phyloP scores from a whole-genome alignment of 2,888 invertebrate genomes.

The Drosophila parthenogenetica region DNA sequence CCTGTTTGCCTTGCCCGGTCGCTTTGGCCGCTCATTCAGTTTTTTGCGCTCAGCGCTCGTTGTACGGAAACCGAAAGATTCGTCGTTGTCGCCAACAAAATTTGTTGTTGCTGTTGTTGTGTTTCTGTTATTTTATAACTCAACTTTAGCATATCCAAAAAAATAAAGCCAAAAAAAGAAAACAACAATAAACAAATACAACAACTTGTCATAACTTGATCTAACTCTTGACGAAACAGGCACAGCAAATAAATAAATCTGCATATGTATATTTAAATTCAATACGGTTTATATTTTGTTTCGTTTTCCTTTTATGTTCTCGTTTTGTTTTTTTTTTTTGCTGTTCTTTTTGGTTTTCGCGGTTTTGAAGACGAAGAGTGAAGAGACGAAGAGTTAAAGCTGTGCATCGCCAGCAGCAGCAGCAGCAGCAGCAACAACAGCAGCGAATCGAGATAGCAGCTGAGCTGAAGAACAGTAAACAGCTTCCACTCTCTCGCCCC shows the following conservation, averaged over 20 bases:
- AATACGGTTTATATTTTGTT: constrained; percentile 2
- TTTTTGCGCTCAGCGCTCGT: constrained; percentile 79
- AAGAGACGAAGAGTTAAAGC: constrained; percentile 47
- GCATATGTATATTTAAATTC: constrained; percentile 39
- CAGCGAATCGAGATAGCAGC: constrained; percentile 53
- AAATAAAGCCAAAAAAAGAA: constrained; percentile 22
- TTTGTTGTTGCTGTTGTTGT: constrained; percentile 15
- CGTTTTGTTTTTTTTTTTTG: constrained; percentile 22
- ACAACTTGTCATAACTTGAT: constrained; percentile 59
- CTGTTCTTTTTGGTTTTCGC: constrained; percentile 52
- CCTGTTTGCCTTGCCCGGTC: constrained; percentile 77
- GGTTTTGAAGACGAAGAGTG: constrained; percentile 43
- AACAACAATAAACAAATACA: constrained; percentile 17
- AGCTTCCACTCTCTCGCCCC: constrained; percentile 34
- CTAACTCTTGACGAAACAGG: constrained; percentile 49
- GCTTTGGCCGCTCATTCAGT: constrained; percentile 78
- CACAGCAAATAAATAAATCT: constrained; percentile 49
- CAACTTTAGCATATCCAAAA: constrained; percentile 35
- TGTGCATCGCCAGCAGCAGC: constrained; percentile 45
- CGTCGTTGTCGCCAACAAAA: constrained; percentile 64
- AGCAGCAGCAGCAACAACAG: constrained; percentile 22
- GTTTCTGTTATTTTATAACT: constrained; percentile 5
- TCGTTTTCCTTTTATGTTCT: constrained; percentile 8
- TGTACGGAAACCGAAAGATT: constrained; percentile 76
- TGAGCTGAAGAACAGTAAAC: constrained; percentile 73